Conservation (phyloP, 1,140 invertebrate species). For the Coenobita brevimanus region DNA sequence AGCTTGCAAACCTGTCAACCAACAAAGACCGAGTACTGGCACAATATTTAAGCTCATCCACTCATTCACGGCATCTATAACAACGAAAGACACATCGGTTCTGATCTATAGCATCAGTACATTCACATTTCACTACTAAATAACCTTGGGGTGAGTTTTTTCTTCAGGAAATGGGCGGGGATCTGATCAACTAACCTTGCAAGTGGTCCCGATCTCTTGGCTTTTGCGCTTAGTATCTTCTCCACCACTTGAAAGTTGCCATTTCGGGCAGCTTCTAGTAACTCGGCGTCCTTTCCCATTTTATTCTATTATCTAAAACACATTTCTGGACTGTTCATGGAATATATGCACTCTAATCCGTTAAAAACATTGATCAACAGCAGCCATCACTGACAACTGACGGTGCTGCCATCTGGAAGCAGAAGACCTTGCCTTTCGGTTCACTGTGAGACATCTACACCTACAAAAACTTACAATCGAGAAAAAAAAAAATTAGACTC, state of each 20-base stretch:
- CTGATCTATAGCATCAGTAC: too few species aligned
- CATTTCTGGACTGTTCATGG: conserved; percentile 74
- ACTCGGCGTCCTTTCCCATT: conserved; percentile 96
- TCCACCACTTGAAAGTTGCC: conserved; percentile 91
- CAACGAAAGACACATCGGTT: too few species aligned
- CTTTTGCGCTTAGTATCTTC: conserved; percentile 91
- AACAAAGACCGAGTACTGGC: too few species aligned
- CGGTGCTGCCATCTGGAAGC: conserved; percentile 51
- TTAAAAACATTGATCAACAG: conserved; percentile 63
- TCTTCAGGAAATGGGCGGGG: conserved; percentile 54
- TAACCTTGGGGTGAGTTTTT: background rate
- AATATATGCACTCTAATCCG: conserved; percentile 65
- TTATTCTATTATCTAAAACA: conserved; percentile 79
- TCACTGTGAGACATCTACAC: conserved; percentile 6
- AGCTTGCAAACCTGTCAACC: too few species aligned
- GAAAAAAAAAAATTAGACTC: too few species aligned
- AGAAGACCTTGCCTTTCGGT: background rate
- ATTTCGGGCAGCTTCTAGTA: conserved; percentile 94
- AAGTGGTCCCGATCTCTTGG: conserved; percentile 92
- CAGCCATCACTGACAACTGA: conserved; percentile 62
- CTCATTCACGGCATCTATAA: too few species aligned
- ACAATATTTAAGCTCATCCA: too few species aligned
- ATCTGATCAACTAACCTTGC: conserved; percentile 81
- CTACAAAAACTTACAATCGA: background rate
- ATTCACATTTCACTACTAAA: too few species aligned